Evolutionary conservation across 2,888 invertebrate species (phyloP), one percentile per base, ranked within the genome.

Genomic region (Stenichneumon culpator): DNA sequence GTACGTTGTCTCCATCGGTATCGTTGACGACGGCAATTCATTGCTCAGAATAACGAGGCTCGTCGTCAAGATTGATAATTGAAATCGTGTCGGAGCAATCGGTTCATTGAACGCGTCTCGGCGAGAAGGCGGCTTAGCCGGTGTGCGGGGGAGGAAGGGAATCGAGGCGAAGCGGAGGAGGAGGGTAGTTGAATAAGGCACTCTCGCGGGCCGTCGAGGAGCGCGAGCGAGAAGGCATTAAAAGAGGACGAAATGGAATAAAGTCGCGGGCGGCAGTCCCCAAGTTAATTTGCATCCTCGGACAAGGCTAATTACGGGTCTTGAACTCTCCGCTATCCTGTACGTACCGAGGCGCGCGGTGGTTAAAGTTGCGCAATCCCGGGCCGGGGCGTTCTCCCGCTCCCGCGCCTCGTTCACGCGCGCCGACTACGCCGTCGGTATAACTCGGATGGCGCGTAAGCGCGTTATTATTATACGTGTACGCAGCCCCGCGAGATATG

Each of bases 271-370:
- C 86, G 87, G 89, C 86, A 89, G 89, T 89, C 89, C 88, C 89
- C 89, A 87, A 90, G 90, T 91, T 91, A 91, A 92, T 92, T 92
- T 92, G 90, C 92, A 91, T 91, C 88, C 91, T 87, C 87, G 89
- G 89, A 89, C 90, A 88, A 90, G 89, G 91, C 90, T 92, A 91
- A 92, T 92, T 91, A 91, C 91, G 89, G 90, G 89, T 90, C 90
- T 90, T 91, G 88, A 89, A 89, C 88, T 88, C 88, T 87, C 85
- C 82, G 82, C 82, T 87, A 87, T 87, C 86, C 88, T 84, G 86
- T 79, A 68, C 75, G 52, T 85, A 83, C 77, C 72, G 44, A 47
- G 32, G 32, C 72, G 75, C 75, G 72, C 75, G 82, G 84, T 73
- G 83, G 86, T 83, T 82, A 82, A 82, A 78, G 79, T 79, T 86